These are phyloP conservation scores for Pheosia gnoma DNA, from an alignment of 2,888 invertebrate species.

Conservation along the genomic window DNA sequence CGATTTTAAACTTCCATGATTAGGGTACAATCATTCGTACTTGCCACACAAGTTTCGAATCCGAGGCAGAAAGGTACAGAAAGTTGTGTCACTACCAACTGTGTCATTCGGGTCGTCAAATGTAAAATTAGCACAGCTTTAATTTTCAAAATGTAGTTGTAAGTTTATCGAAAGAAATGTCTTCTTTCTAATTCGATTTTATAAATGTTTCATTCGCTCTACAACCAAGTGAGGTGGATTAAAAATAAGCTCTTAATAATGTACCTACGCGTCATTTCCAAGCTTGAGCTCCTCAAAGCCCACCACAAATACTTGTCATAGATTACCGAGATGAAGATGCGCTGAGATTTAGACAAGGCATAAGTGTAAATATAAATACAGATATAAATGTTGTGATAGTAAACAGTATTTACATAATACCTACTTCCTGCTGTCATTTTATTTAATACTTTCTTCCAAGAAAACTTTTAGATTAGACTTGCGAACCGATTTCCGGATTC, in stretches of 20 bases:
- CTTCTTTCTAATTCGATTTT: background rate
- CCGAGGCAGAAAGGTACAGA: too few species aligned
- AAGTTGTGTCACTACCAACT: too few species aligned
- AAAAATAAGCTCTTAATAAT: slow-evolving; percentile 6
- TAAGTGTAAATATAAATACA: slow-evolving; percentile 21
- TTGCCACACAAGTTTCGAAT: too few species aligned
- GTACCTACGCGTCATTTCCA: slow-evolving; percentile 16
- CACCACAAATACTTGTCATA: slow-evolving; percentile 30
- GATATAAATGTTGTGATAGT: slow-evolving; percentile 17
- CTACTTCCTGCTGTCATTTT: slow-evolving; percentile 22
- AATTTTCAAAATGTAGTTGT: too few species aligned
- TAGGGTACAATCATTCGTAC: too few species aligned
- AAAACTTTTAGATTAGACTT: too few species aligned
- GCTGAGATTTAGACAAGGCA: slow-evolving; percentile 13
- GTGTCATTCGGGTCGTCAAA: too few species aligned
- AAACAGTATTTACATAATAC: slow-evolving; percentile 12
- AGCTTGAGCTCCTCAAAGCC: slow-evolving; percentile 14
- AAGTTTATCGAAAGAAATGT: background rate
- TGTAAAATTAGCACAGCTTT: too few species aligned
- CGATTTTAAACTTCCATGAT: too few species aligned
- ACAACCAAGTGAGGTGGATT: background rate
- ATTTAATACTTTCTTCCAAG: too few species aligned
- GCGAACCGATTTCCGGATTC: too few species aligned
- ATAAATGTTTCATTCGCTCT: background rate
- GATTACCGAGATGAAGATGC: slow-evolving; percentile 20